Conservation (phyloP, 2,888 invertebrate genomes). For the Tortrix viridana region DNA sequence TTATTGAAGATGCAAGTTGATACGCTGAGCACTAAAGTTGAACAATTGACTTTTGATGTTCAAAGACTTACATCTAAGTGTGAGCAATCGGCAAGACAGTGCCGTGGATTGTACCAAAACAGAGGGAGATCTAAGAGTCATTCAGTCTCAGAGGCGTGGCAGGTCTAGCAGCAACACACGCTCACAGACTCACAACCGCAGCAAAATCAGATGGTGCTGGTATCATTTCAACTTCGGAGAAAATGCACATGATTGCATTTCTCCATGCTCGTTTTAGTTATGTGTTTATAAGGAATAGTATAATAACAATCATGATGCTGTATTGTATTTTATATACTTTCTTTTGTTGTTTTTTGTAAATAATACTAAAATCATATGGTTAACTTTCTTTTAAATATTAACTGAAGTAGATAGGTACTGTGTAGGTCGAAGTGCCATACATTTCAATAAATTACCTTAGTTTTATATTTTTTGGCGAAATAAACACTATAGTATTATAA, state of each 20-base stretch:
- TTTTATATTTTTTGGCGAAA: no score
- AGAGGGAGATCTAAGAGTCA: no score
- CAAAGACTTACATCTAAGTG: background rate
- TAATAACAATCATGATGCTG: background rate
- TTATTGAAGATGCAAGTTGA: slow-evolving; percentile 2
- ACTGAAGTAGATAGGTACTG: no score
- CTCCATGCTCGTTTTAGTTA: slow-evolving; percentile 10
- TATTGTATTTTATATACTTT: no score
- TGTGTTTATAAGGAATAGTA: background rate
- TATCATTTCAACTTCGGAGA: slow-evolving; percentile 13
- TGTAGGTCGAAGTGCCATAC: no score
- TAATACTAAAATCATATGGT: no score
- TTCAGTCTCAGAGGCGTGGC: background rate
- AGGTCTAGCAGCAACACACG: background rate
- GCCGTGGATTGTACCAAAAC: no score
- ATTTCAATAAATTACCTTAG: no score
- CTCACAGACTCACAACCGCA: background rate
- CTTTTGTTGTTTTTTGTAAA: no score
- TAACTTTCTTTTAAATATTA: no score
- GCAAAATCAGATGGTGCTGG: slow-evolving; percentile 8
- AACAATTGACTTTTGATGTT: slow-evolving; percentile 11
- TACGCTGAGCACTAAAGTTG: background rate
- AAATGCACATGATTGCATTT: slow-evolving; percentile 5
- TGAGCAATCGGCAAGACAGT: no score
- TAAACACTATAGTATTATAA: no score